Base-by-base conservation (phyloP, 2,888 invertebrate genomes). In the Pogonocherus hispidulus region DNA sequence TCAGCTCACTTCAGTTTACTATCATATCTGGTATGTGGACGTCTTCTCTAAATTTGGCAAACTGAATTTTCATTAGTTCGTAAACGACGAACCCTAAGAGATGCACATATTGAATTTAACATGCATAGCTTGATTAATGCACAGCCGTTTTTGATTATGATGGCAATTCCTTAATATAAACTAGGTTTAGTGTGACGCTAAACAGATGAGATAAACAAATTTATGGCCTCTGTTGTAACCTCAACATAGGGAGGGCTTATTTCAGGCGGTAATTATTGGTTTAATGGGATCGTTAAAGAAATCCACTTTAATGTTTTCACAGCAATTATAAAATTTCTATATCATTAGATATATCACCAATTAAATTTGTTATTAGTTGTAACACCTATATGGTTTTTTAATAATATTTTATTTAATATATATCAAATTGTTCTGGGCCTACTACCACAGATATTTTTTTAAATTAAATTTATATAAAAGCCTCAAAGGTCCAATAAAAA, bases 51-150 rank as follows among this genome's bases (percentile, higher is more conserved):
- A 52, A 52, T 52, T 52, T 27, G 14, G 9, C 32, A 32, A 47
- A 52, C 27, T 52, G 52, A 32, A 49, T 52, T 32, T 52, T 52
- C 52, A 52, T 52, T 16, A 52, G 14, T 14, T 32, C 2, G 27
- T 32, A 32, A 32, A 16, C 2, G 46, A 16, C 22, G 52, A 27
- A 18, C 16, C 16, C 27, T n/a, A 14, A 52, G 32, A 6, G 52
- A 52, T 32, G 27, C 16, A 27, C 27, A 9, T 14, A 52, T 52
- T 27, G 2, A 16, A 32, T 52, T 52, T 32, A 49, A 49, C 22
- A 52, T 52, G 52, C 52, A 52, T 52, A 52, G 52, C 52, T 32
- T 52, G 52, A 52, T 27, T 32, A 52, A 52, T 52, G 27, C 52
- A 52, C 52, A 52, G 52, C 27, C 52, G 27, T 27, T 32, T 27